A percentile compares a stretch with the other conserved stretches of the same genome.
phyloP scores from a whole-genome alignment of 2,888 invertebrate genomes.

The Caenorhabditis afra region DNA sequence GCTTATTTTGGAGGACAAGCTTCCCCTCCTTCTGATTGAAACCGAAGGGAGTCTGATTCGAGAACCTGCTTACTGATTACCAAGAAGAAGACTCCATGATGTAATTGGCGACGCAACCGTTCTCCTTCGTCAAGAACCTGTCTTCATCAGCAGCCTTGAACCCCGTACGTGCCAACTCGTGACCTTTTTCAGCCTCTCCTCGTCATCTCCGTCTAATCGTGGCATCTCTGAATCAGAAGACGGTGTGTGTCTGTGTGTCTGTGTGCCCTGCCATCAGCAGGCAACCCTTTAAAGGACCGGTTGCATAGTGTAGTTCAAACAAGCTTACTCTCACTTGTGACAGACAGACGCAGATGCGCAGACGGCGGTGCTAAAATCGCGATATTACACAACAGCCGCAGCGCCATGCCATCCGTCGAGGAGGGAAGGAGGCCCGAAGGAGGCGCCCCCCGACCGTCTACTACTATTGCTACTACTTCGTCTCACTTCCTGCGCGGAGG shows the following conservation, averaged over 20 bases:
- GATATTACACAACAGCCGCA: conserved; percentile 58
- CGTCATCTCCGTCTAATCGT: conserved; percentile 21
- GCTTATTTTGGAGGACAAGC: conserved; percentile 24
- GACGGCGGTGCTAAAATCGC: conserved; percentile 55
- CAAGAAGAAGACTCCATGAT: conserved; percentile 9
- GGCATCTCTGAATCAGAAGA: conserved; percentile 34
- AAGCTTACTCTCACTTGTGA: conserved; percentile 61
- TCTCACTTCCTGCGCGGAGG: conserved; percentile 33
- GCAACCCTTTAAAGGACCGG: conserved; percentile 57
- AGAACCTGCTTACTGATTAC: conserved; percentile 53
- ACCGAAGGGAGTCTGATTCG: conserved; percentile 33
- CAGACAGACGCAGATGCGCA: conserved; percentile 33
- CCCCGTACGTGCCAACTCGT: too few species aligned
- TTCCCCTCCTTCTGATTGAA: background rate
- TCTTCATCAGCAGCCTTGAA: conserved; percentile 37
- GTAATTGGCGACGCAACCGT: conserved; percentile 35
- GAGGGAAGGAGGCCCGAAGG: conserved; percentile 13
- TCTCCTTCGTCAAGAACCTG: conserved; percentile 29
- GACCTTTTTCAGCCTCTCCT: conserved; percentile 26
- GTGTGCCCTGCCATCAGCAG: conserved; percentile 37
- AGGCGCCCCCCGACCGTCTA: conserved; percentile 31
- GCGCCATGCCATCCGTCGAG: conserved; percentile 40
- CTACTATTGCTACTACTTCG: conserved; percentile 45
- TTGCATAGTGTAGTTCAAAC: conserved; percentile 62
- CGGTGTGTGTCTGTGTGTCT: too few species aligned